Percentiles rank a stretch among this genome's conserved stretches.
Conservation (phyloP, 35 echinoderm and acorn worm species). For the Ptychodera flava region DNA sequence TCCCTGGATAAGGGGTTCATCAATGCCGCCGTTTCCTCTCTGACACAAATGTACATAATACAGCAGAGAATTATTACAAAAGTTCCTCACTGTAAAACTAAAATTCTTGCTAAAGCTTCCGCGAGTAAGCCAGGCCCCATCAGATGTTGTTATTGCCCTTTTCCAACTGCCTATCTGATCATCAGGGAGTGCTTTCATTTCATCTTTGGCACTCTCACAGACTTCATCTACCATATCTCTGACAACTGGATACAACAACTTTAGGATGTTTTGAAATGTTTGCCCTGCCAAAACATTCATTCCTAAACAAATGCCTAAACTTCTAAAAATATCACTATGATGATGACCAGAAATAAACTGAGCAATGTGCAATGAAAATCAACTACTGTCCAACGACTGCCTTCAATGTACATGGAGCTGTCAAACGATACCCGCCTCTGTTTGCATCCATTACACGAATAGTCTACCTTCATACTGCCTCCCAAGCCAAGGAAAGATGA, state of each 20-base stretch:
- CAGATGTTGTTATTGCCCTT: not conserved
- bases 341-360: not conserved
- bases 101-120: not conserved
- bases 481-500: not conserved
- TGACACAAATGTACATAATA: not conserved
- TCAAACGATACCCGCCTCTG: not conserved
- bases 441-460: not conserved
- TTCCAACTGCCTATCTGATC: not conserved
- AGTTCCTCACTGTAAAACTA: not conserved
- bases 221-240: not conserved
- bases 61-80: not conserved
- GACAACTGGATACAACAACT: not conserved
- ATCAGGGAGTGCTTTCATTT: not conserved
- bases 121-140: not conserved
- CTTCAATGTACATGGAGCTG: not conserved
- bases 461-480: not conserved
- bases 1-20: not conserved
- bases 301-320: not conserved
- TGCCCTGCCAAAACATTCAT: not conserved
- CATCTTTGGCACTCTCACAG: not conserved
- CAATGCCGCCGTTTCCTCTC: not conserved
- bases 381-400: not conserved
- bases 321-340: not conserved
- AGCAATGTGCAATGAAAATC: not conserved
- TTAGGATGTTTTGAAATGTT: not conserved